Conservation (phyloP, 2,113 vertebrate species). For the Macroglossus sobrinus region DNA sequence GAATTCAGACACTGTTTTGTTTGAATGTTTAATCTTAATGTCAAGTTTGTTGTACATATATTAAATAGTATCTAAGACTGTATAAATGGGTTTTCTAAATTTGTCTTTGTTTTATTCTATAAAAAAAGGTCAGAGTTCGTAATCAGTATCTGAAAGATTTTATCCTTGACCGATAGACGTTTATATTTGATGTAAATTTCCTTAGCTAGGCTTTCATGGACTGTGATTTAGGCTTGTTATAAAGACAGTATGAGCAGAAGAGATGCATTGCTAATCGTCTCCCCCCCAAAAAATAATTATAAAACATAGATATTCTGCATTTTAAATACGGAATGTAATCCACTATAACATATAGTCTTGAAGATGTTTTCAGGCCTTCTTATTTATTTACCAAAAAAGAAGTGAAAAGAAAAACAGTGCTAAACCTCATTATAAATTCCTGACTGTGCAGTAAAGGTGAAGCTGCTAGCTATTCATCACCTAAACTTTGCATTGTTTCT, state of each 20-base stretch:
- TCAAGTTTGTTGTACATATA: not conserved
- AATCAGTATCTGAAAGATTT: not conserved
- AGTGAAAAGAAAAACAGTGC: conserved; percentile 49
- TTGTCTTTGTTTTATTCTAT: not conserved
- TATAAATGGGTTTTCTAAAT: not conserved
- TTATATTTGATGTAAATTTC: not conserved
- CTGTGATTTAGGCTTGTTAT: not conserved
- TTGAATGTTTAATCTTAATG: not conserved
- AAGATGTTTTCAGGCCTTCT: conserved; percentile 36
- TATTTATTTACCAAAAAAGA: conserved; percentile 32
- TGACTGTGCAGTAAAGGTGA: conserved; percentile 78
- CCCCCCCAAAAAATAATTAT: not conserved
- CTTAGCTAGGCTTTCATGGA: not conserved
- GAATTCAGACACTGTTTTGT: not conserved
- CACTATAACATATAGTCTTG: conserved; percentile 32
- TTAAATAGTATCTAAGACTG: not conserved
- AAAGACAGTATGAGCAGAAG: not conserved
- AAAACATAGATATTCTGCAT: not conserved
- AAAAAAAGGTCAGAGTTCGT: not conserved
- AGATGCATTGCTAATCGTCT: not conserved
- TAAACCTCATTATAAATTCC: conserved; percentile 80
- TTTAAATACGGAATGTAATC: not conserved
- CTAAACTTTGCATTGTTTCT: conserved; percentile 73
- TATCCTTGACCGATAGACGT: not conserved
- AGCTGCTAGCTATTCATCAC: conserved; percentile 83